Base-by-base conservation (phyloP, 2,113 vertebrate genomes). In the Eulacestoma nigropectus region DNA sequence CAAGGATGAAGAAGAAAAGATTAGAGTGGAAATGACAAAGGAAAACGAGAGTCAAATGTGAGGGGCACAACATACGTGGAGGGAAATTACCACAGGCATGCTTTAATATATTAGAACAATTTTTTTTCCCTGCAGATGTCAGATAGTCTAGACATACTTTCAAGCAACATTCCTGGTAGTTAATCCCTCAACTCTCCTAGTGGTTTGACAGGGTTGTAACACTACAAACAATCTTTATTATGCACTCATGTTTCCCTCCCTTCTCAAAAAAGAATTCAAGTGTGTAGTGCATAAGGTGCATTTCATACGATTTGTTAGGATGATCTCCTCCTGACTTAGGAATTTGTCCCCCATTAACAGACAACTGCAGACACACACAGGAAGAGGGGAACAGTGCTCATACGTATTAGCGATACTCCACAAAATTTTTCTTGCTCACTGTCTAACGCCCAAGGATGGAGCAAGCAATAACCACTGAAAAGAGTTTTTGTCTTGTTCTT, bases 131-230 rank as follows among this genome's bases (percentile, higher is more conserved):
- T 78, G 94, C 76, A 97, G 92, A 93, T 93, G 42, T 56, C 77
- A 44, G 52, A 94, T 52, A 32, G 62, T 50, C 59, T 86, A 85
- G 88, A 86, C 83, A 88, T 89, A 91, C 53, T 95, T 91, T 93
- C 85, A 96, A 80, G 87, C 57, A 96, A 82, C 87, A 96, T 96
- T 97, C 94, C 84, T 96, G 16, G 87, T 76, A 96, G 89, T 88
- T 93, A 96, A 95, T 95, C 77, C 70, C 60, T 92, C 78, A 93
- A 15, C 77, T 84, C 49, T 78, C 29, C 37, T 73, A 73, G 79
- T 2, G 0, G 62, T 87, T 79, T 94, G 60, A 92, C 77, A 87
- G 77, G 57, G 64, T 37, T 93, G 85, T 87, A 95, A 95, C 27
- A 37, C 56, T 65, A 86, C 10, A 13, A 94, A 64, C 73, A 87